A percentile compares a stretch with the other conserved stretches of the same genome.
These are phyloP conservation scores for Drosophila sturtevanti DNA, from an alignment of 1,140 invertebrate genomes.

Conservation along the genomic window DNA sequence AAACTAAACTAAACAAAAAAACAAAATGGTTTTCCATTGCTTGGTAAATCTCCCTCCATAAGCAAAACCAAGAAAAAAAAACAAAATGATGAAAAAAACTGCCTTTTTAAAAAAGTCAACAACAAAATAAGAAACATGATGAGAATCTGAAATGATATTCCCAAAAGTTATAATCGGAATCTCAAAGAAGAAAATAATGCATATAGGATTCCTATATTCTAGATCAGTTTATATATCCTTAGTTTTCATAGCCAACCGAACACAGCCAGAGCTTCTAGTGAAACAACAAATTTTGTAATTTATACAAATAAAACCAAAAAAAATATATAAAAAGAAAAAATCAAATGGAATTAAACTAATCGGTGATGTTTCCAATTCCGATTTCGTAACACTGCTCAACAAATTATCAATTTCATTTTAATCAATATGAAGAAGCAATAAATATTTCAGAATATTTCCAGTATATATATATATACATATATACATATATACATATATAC, in stretches of 20 bases:
- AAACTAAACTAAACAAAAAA: too few species aligned
- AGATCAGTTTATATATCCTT: background rate
- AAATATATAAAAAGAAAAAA: too few species aligned
- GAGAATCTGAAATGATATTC: conserved; percentile 3
- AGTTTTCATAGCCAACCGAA: conserved; percentile 44
- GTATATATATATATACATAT: too few species aligned
- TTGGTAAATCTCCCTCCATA: conserved; percentile 72
- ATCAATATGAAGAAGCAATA: too few species aligned
- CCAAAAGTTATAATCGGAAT: background rate
- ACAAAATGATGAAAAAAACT: conserved; percentile 41
- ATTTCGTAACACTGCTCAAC: background rate
- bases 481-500: too few species aligned
- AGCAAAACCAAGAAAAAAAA: conserved; percentile 30
- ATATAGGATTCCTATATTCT: background rate
- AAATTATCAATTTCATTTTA: too few species aligned
- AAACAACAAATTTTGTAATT: conserved; percentile 33
- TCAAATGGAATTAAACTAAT: conserved; percentile 12
- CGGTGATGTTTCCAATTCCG: background rate
- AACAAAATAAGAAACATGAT: conserved; percentile 22
- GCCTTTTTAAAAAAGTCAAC: conserved; percentile 64
- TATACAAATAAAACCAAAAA: conserved; percentile 26
- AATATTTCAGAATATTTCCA: too few species aligned
- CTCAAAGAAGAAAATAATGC: background rate
- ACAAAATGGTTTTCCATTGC: conserved; percentile 5
- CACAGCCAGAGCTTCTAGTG: conserved; percentile 61